These are phyloP conservation scores for Pentalonia nigronervosa DNA, from an alignment of 1,140 invertebrate species.

Conservation along the genomic window DNA sequence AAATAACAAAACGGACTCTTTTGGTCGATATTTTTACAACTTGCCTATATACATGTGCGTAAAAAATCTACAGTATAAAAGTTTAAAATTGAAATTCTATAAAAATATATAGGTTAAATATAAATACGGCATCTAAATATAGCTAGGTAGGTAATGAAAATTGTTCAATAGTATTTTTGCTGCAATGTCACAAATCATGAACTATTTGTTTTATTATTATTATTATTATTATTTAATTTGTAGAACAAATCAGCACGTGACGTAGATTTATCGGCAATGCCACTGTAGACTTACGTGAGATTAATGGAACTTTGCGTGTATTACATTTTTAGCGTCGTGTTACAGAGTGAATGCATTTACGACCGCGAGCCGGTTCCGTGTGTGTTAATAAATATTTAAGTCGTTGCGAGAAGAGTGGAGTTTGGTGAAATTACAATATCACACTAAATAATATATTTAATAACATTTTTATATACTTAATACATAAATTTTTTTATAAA, in stretches of 20 bases:
- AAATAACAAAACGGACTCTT: background rate
- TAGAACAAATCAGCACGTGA: background rate
- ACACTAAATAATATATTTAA: background rate
- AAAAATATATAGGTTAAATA: background rate
- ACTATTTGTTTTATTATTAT: background rate
- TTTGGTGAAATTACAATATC: background rate
- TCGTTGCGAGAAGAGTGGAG: background rate
- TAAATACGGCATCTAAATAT: background rate
- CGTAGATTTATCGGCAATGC: background rate
- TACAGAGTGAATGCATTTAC: background rate
- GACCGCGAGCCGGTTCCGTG: background rate
- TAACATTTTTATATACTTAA: background rate
- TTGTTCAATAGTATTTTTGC: background rate
- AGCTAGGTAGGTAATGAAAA: background rate
- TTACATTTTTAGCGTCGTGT: background rate
- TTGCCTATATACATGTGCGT: background rate
- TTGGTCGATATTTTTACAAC: background rate
- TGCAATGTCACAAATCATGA: background rate
- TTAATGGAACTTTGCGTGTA: background rate
- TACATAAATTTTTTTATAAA: background rate
- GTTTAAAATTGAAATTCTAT: background rate
- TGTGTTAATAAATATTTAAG: background rate
- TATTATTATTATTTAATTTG: slow-evolving; percentile 5
- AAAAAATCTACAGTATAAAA: background rate
- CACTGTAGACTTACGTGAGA: background rate